phyloP scores from a whole-genome alignment of 2,797 vertebrate species.

The Pseudochromis fuscus region DNA sequence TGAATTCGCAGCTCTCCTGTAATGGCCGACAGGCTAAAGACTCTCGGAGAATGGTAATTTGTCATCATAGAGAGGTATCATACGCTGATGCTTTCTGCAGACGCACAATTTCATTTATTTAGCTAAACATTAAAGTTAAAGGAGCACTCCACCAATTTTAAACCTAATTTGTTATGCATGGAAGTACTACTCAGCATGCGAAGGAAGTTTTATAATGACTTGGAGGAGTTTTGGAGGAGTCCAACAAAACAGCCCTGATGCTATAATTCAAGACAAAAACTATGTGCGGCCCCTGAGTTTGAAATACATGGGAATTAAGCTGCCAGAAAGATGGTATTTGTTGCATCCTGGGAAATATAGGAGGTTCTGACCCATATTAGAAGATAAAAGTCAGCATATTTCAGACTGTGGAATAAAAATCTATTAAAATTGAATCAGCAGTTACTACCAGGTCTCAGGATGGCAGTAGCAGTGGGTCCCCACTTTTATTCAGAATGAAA shows the following conservation, averaged over 20 bases:
- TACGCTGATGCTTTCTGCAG: conserved; percentile 14
- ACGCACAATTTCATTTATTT: neutral
- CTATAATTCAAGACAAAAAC: too few relatives aligned
- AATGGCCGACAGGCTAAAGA: conserved; percentile 62
- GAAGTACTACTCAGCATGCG: neutral
- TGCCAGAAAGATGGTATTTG: neutral
- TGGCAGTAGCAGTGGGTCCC: neutral
- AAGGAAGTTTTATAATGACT: neutral
- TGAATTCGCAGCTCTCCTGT: conserved; percentile 78
- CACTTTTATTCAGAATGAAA: neutral
- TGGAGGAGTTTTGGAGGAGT: neutral
- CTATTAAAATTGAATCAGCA: neutral
- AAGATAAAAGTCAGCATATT: neutral
- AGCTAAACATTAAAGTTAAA: neutral
- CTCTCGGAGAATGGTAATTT: conserved; percentile 36
- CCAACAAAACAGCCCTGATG: too few relatives aligned
- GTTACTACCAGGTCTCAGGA: too few relatives aligned
- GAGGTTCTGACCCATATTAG: neutral
- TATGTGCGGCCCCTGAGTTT: too few relatives aligned
- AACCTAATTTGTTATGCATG: neutral
- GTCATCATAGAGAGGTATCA: conserved; percentile 44
- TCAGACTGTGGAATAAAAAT: neutral
- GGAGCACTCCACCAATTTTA: neutral
- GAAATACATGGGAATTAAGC: too few relatives aligned
- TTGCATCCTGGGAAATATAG: neutral